Evolutionary conservation across 2,113 vertebrate species (phyloP).

Genomic region (Pluvialis apricaria): DNA sequence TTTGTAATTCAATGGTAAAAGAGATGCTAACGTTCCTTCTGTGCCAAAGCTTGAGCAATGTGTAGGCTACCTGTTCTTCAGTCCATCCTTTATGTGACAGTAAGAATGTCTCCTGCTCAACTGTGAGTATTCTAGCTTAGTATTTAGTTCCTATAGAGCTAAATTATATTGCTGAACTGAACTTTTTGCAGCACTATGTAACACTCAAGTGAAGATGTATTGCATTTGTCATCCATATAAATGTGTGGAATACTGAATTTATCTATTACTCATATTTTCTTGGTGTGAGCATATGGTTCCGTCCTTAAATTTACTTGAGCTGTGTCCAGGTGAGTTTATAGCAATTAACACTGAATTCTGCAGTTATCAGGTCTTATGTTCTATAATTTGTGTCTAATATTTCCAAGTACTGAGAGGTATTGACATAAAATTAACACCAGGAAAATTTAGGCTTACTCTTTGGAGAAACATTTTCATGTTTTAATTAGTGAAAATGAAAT

Average conservation of each 20-base stretch:
- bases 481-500: not conserved
- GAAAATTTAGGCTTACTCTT: not conserved
- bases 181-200: not conserved
- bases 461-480: not conserved
- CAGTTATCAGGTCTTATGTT: not conserved
- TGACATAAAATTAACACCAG: not conserved
- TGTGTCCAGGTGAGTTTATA: rapidly evolving
- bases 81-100: not conserved
- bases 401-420: not conserved
- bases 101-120: not conserved
- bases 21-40: not conserved
- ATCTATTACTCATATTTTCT: not conserved
- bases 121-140: not conserved
- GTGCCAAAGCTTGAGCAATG: not conserved
- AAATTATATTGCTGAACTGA: not conserved
- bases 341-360: not conserved
- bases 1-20: not conserved
- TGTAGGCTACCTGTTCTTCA: not conserved
- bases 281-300: not conserved
- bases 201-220: not conserved
- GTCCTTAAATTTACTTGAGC: not conserved
- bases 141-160: not conserved
- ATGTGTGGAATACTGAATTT: not conserved
- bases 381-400: not conserved
- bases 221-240: not conserved